Evolutionary conservation across 2,888 invertebrate genomes (phyloP), one percentile per base, ranked within the genome.

Genomic region (Tanypteryx hageni): DNA sequence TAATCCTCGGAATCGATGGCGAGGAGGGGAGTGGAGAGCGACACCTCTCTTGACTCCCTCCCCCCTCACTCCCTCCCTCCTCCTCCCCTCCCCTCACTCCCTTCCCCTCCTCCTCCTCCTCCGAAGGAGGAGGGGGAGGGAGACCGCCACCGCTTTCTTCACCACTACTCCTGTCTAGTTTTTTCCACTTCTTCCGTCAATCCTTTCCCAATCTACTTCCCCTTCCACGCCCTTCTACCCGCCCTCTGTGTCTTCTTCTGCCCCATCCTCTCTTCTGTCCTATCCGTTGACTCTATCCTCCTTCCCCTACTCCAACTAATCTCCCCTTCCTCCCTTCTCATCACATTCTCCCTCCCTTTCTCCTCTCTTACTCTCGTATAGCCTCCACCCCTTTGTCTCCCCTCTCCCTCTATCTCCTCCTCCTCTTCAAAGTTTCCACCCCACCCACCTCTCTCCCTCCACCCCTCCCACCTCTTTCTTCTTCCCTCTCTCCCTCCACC

Each of bases 1-100:
- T 68, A 86, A 86, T 68, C 89, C 89, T 31, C 44, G 44, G 18
- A 89, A 89, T 89, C 89, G 89, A 89, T 89, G 89, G 44, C 89
- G n/a, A 68, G 27, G 64, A n/a, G 64, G 31, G 64, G 44, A 68
- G 76, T 9, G 22, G 18, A 61, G 86, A 86, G 59, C 58, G 61
- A 59, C 61, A 89, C 58, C n/a, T 44, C 89, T 44, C 44, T 44
- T 44, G 44, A 44, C 44, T 44, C 44, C 1, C 44, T 44, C 44
- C 44, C 44, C 5, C 44, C 5, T 83, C 56, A 44, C 10, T 5
- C 44, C 1, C 3, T 44, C 44, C 5, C 44, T 31, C 11, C 22
- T 3, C 22, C 16, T 8, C 44, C 11, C 44, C 13, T 44, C 83
- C 83, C 18, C 57, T 83, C 56, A 44, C 10, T 5, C 44, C 1